phyloP scores from a whole-genome alignment of 2,888 invertebrate genomes.

The Chrysodeixis includens region DNA sequence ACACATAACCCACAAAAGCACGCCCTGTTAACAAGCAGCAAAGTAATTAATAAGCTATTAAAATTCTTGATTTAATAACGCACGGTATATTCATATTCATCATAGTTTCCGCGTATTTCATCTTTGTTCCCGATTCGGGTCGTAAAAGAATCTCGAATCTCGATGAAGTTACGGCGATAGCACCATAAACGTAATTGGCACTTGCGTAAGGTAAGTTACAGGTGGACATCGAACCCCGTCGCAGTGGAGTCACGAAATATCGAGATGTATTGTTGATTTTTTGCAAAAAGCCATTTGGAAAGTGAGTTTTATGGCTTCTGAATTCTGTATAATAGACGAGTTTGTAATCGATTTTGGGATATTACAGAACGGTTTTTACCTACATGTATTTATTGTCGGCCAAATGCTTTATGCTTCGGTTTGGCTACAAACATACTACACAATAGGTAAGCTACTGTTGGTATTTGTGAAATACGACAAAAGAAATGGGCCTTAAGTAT shows the following conservation, averaged over 20 bases:
- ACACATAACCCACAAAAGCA: slow-evolving; percentile 8
- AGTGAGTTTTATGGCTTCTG: slow-evolving; percentile 5
- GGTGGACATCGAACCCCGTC: slow-evolving; percentile 29
- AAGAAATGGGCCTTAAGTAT: no score
- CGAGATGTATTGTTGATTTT: slow-evolving; percentile 1
- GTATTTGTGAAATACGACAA: no score
- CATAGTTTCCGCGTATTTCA: slow-evolving; percentile 55
- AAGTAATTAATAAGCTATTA: slow-evolving; percentile 43
- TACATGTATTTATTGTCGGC: no score
- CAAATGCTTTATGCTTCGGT: no score
- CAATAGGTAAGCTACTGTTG: no score
- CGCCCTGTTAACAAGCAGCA: slow-evolving; percentile 15
- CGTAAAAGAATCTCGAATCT: slow-evolving; percentile 45
- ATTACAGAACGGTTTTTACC: no score
- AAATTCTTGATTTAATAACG: slow-evolving; percentile 53
- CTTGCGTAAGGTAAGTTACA: slow-evolving; percentile 47
- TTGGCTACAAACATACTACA: no score
- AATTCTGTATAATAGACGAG: not conserved
- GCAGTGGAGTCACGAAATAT: slow-evolving; percentile 15
- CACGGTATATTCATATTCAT: slow-evolving; percentile 29
- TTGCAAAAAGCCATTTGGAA: slow-evolving; percentile 12
- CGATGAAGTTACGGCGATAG: slow-evolving; percentile 44
- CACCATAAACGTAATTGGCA: slow-evolving; percentile 45
- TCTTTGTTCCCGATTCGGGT: slow-evolving; percentile 53
- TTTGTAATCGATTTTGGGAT: not conserved